Evolutionary conservation across 2,888 invertebrate species (phyloP), one percentile per base, ranked within the genome.

Genomic region (Pantelozetes paolii): DNA sequence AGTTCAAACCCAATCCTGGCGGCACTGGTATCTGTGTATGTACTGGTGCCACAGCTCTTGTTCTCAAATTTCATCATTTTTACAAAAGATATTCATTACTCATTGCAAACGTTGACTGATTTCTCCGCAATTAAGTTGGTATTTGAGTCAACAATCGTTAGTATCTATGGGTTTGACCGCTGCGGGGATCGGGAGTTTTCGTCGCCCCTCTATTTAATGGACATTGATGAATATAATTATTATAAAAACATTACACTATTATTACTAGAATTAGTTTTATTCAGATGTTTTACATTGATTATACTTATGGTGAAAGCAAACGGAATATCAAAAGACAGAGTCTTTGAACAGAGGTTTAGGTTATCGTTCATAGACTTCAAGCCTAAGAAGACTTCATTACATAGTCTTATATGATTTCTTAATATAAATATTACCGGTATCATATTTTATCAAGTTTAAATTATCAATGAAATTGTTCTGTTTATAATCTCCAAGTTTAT

Each of bases 111-210:
- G 45, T 30, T 71, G 11, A 54, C n/a, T 26, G n/a, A 48, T 6
- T 45, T 71, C 5, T 36, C 40, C n/a, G 13, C 26, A 11, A 71
- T 57, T 57, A 45, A 50, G 13, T 26, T 42, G 11, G 18, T 45
- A 11, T 42, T 9, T 20, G 71, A 71, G 20, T 26, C 13, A 13
- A 23, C 26, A 6, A 1, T 71, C 15, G 8, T 71, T 13, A n/a
- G 50, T 9, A 8, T 48, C 23, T 71, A 71, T 23, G 71, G 71
- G n/a, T 71, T 71, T 13, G 50, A 48, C 32, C 50, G 71, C 18
- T 71, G 71, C 30, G n/a, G 20, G n/a, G 42, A 45, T 9, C 15
- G 18, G 20, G 71, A 71, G 20, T 48, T 71, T 2, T 32, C 28
- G 3, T 2, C 13, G 1, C 26, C 45, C 9, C 45, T 71, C 9